phyloP scores from a whole-genome alignment of 2,797 vertebrate genomes.

The Taenioides sp. region DNA sequence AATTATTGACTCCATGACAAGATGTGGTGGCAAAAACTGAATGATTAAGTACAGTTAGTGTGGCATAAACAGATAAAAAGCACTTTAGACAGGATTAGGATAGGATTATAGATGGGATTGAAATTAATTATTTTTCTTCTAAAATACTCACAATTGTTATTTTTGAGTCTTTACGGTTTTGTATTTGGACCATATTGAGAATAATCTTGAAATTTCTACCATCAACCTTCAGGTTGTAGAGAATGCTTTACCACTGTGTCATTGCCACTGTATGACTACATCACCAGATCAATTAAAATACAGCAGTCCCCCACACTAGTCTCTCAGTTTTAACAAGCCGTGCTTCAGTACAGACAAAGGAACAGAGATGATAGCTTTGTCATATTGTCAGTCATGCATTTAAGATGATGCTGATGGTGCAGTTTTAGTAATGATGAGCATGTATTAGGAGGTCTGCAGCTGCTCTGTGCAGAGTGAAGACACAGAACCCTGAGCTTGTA shows the following conservation, averaged over 20 bases:
- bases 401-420: not conserved
- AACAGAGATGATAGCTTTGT: not conserved
- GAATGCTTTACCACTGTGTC: no score
- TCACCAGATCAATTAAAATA: not conserved
- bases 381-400: not conserved
- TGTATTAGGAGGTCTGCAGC: slow-evolving; percentile 5
- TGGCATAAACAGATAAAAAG: not conserved
- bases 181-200: no score
- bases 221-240: no score
- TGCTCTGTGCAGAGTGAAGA: not conserved
- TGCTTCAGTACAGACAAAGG: not conserved
- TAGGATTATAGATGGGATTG: not conserved
- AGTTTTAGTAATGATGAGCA: not conserved
- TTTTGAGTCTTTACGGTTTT: not conserved
- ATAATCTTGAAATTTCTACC: no score
- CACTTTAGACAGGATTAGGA: not conserved
- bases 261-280: not conserved
- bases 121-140: not conserved
- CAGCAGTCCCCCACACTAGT: not conserved
- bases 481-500: slow-evolving; percentile 28
- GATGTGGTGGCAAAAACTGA: not conserved
- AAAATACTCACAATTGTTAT: no score
- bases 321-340: not conserved
- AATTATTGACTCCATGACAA: not conserved
- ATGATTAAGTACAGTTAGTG: not conserved